Evolutionary conservation across 1,140 invertebrate species (phyloP), one percentile per base, ranked within the genome.

Genomic region (Philopotamus ludificatus): DNA sequence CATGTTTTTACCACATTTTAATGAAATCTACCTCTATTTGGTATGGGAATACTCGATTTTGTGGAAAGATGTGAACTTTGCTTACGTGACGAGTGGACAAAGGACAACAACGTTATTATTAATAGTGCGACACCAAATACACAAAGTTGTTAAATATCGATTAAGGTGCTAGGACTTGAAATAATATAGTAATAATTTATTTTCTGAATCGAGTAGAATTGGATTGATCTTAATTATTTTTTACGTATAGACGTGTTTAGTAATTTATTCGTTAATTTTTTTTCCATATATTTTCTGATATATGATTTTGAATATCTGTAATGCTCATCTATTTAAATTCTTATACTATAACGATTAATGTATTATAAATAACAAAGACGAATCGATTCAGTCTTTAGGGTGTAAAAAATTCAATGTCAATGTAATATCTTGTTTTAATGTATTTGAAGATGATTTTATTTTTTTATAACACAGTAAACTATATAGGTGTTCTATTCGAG

Each of bases 121-220:
- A 54, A 59, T 63, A 51, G 57, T 57, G 61, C 62, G 67, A 68
- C 67, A 68, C 66, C 66, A 68, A 68, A 68, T 65, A 61, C 45
- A 55, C 25, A 26, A 25, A 23, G 2, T 58, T 3, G n/a, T 44
- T 25, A 2, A 45, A 21, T 9, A 21, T 25, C 15, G 15, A 51
- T 51, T 67, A 61, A 61, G 66, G 66, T 68, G 66, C 66, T 68
- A 68, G 45, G 60, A 64, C 26, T 50, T 50, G 63, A 53, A 41
- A 49, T 67, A 28, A 47, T 47, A 53, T 34, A 50, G 21, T 63
- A 54, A 63, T 63, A 26, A 63, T 59, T 67, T 67, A 63, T 67
- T 54, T 49, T 60, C 26, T 42, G 15, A 50, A 2, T 50, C 10
- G 21, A 15, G n/a, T 12, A 44, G n/a, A 15, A 12, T 12, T 15